Conservation (phyloP, 2,888 invertebrate species). For the Hartigia nigra region DNA sequence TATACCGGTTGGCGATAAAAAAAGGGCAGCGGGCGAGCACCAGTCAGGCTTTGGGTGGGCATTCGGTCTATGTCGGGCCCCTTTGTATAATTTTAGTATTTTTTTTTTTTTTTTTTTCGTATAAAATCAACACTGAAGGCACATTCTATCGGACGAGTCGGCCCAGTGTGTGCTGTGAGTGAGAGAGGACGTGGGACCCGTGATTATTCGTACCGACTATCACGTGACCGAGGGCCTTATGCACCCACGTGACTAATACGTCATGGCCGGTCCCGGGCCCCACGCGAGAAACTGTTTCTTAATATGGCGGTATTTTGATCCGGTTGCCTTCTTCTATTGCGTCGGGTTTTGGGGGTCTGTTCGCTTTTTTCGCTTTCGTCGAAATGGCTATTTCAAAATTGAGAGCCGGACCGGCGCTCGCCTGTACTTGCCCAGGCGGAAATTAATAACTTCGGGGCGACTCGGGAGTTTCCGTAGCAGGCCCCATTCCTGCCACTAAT, state of each 20-base stretch:
- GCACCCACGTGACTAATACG: constrained; percentile 48
- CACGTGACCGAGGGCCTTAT: constrained; percentile 60
- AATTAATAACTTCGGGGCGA: constrained; percentile 37
- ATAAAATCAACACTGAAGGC: constrained; percentile 93
- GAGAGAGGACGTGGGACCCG: constrained; percentile 68
- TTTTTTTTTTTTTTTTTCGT: constrained; percentile 78
- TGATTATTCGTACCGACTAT: constrained; percentile 45
- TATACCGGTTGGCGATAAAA: constrained; percentile 34
- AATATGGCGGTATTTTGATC: constrained; percentile 66
- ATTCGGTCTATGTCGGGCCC: constrained; percentile 90
- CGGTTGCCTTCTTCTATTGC: constrained; percentile 78
- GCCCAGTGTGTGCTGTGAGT: constrained; percentile 84
- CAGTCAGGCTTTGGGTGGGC: constrained; percentile 75
- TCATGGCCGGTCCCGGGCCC: constrained; percentile 47
- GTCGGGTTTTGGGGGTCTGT: constrained; percentile 76
- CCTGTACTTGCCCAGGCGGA: constrained; percentile 60
- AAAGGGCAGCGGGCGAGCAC: constrained; percentile 64
- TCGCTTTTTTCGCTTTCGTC: constrained; percentile 65
- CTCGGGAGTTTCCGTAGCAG: constrained; percentile 57
- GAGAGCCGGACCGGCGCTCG: constrained; percentile 73
- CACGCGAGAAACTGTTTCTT: constrained; percentile 66
- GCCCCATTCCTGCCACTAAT: not conserved
- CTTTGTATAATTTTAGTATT: constrained; percentile 79
- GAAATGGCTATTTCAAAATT: constrained; percentile 78
- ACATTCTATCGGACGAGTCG: constrained; percentile 95